phyloP scores from a whole-genome alignment of 2,888 invertebrate genomes.

The Griposia aprilina region DNA sequence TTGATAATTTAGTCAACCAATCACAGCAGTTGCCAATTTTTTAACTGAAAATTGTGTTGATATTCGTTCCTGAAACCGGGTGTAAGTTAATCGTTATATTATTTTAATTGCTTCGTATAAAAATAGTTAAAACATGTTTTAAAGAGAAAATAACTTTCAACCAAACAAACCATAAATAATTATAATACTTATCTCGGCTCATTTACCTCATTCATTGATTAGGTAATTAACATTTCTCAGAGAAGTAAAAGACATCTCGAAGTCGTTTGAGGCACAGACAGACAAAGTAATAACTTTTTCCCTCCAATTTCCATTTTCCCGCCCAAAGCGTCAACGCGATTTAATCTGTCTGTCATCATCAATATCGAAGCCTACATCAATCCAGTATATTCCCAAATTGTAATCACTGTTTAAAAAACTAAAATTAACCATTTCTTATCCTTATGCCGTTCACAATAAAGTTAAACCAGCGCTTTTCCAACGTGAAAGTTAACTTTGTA shows the following conservation, averaged over 20 bases:
- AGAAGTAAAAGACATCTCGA: constrained; percentile 6
- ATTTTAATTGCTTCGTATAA: background rate
- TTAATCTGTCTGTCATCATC: constrained; percentile 85
- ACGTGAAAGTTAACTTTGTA: constrained; percentile 59
- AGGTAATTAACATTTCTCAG: constrained; percentile 7
- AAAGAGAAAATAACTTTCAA: no score
- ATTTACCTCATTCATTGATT: background rate
- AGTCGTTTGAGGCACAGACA: constrained; percentile 19
- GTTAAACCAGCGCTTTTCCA: background rate
- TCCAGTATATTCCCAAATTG: constrained; percentile 72
- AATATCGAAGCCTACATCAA: constrained; percentile 82
- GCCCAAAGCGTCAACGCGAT: constrained; percentile 83
- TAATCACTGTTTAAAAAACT: constrained; percentile 18
- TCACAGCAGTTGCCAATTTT: background rate
- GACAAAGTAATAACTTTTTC: constrained; percentile 66
- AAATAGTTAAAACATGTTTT: background rate
- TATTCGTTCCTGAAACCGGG: background rate
- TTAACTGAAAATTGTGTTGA: background rate
- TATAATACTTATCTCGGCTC: background rate
- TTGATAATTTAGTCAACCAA: background rate
- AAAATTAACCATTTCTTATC: constrained; percentile 52
- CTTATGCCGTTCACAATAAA: constrained; percentile 46
- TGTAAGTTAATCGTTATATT: background rate
- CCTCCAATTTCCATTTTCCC: constrained; percentile 79
- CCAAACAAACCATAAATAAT: background rate